Conservation (phyloP, 2,797 vertebrate species). For the Gallirallus australis region DNA sequence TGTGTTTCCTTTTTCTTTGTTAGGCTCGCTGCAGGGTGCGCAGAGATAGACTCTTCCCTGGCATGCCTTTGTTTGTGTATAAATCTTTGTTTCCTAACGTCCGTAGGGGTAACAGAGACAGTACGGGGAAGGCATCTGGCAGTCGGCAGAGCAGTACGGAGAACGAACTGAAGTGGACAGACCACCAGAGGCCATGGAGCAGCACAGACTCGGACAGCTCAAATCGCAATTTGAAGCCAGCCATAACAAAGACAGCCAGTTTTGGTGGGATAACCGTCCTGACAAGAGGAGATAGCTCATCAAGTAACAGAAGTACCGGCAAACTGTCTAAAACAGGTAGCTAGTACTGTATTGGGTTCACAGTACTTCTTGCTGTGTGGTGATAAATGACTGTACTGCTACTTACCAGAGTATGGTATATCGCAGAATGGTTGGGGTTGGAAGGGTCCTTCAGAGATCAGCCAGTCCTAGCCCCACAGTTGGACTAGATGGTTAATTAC, state of each 20-base stretch:
- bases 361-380: not conserved
- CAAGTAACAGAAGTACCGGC: conserved; percentile 81
- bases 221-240: conserved; percentile 83
- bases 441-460: not conserved
- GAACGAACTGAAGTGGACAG: conserved; percentile 87
- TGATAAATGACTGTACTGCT: not conserved
- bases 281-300: conserved; percentile 82
- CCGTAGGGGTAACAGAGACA: conserved; percentile 88
- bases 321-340: conserved; percentile 89
- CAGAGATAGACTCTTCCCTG: not conserved
- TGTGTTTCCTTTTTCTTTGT: not conserved
- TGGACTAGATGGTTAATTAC: not conserved
- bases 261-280: conserved; percentile 85
- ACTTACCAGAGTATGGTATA: not conserved
- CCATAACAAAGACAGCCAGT: conserved; percentile 85
- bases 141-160: conserved; percentile 95
- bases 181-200: conserved; percentile 94
- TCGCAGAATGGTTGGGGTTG: not conserved
- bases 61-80: not conserved
- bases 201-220: conserved; percentile 96
- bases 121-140: conserved; percentile 86
- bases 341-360: conserved; percentile 68
- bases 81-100: conserved; percentile 4
- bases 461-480: not conserved
- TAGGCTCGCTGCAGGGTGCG: not conserved